Conservation (phyloP, 2,888 invertebrate genomes). For the Arrhopalites spinosus region DNA sequence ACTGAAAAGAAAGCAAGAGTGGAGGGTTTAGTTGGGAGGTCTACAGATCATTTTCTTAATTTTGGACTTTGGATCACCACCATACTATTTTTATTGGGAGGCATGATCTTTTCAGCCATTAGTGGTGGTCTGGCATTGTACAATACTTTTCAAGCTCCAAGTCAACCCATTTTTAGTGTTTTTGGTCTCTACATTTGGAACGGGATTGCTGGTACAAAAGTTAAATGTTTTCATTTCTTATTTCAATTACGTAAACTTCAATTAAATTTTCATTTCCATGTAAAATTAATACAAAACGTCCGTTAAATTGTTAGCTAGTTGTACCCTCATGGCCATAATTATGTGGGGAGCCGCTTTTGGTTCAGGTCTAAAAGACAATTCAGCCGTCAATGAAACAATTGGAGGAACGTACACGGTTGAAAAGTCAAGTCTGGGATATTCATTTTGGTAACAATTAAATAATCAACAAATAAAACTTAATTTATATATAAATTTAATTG, state of each 20-base stretch:
- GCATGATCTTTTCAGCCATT: constrained; percentile 41
- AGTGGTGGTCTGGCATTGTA: constrained; percentile 44
- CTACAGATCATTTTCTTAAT: constrained; percentile 39
- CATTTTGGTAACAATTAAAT: constrained; percentile 46
- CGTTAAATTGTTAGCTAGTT: constrained; percentile 29
- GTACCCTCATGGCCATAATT: constrained; percentile 42
- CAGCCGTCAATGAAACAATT: constrained; percentile 47
- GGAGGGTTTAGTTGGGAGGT: not conserved
- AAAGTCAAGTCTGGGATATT: constrained; percentile 40
- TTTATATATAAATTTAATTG: not conserved
- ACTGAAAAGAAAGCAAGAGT: not conserved
- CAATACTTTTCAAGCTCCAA: constrained; percentile 48
- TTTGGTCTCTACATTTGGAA: constrained; percentile 53
- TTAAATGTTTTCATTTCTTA: not conserved
- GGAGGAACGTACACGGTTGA: not conserved
- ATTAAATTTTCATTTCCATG: not conserved
- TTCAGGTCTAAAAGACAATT: constrained; percentile 41
- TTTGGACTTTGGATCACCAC: constrained; percentile 44
- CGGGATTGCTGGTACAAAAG: constrained; percentile 45
- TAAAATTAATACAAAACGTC: not conserved
- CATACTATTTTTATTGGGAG: constrained; percentile 39
- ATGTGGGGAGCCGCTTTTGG: constrained; percentile 39
- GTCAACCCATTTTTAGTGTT: constrained; percentile 48
- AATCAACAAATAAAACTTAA: not conserved
- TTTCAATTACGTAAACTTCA: not conserved